Conservation (phyloP, 2,888 invertebrate genomes). For the Hypsopygia costalis region DNA sequence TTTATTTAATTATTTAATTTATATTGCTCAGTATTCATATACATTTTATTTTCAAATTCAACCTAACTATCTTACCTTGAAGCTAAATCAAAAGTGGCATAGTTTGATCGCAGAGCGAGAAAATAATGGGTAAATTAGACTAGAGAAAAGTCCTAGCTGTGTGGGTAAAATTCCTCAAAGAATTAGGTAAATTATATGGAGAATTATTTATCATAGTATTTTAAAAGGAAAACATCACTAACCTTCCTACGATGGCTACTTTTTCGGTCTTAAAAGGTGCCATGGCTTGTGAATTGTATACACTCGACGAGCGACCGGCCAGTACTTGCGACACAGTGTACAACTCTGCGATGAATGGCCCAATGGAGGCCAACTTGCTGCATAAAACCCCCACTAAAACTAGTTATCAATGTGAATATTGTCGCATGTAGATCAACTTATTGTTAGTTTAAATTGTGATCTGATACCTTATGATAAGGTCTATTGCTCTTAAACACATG, state of each 20-base stretch:
- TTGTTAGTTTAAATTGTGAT: neutral
- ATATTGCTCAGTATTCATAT: too few species aligned
- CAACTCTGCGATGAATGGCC: conserved; percentile 41
- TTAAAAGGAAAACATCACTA: too few species aligned
- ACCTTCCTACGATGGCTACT: conserved; percentile 90
- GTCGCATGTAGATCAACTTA: neutral
- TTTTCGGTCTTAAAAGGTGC: conserved; percentile 80
- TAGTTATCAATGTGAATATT: conserved; percentile 30
- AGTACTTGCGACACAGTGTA: conserved; percentile 27
- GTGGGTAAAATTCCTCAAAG: too few species aligned
- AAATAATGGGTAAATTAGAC: too few species aligned
- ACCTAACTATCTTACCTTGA: too few species aligned
- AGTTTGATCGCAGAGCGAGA: too few species aligned
- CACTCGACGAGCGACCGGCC: conserved; percentile 5
- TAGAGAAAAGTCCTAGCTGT: too few species aligned
- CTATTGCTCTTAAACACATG: neutral
- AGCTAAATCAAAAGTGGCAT: too few species aligned
- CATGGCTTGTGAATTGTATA: conserved; percentile 34
- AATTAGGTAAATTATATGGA: too few species aligned
- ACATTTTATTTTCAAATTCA: too few species aligned
- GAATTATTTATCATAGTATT: too few species aligned
- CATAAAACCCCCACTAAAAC: conserved; percentile 33
- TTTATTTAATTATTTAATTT: too few species aligned
- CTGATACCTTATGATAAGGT: neutral
- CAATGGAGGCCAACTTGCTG: conserved; percentile 19